Evolutionary conservation across 2,113 vertebrate species (phyloP), one percentile per base, ranked within the genome.

Genomic region (Hippocampus abdominalis): DNA sequence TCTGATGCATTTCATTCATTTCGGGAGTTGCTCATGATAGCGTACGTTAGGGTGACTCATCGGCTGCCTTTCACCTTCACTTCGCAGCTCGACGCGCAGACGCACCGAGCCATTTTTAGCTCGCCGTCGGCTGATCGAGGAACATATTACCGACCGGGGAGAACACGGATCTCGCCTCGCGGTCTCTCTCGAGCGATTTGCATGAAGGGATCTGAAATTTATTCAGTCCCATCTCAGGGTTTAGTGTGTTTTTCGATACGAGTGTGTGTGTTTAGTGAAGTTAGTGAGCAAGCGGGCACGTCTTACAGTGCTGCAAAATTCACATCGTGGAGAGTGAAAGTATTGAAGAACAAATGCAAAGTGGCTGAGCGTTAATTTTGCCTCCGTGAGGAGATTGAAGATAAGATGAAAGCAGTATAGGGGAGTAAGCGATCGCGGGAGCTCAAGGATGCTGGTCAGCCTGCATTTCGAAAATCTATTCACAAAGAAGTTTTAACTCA

Each of bases 31-130:
- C 62, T 44, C 12, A 44, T 46, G 63, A 64, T 64, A 46, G 69
- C 27, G 71, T 70, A 74, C 76, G 68, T 27, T 65, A 46, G 62
- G 66, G 83, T 87, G 86, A 87, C 72, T 87, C 86, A 88, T 64
- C 53, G n/a, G 46, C 84, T 64, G 74, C 73, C 70, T 49, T 80
- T 85, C 78, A 84, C 85, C 86, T 81, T 80, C 78, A 69, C 49
- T 64, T 64, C 63, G 16, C 48, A 2, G 68, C 80, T 73, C 72
- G 84, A 81, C 81, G 79, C 74, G 72, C 80, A 81, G 86, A 75
- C 42, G 61, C 46, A 16, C 18, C 40, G 62, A 80, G 77, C 75
- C 77, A 84, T 89, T 87, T 88, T 87, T 87, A 84, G 83, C 77
- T 68, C 68, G 23, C 73, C 68, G 83, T 80, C 77, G 74, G 80